phyloP scores from a whole-genome alignment of 2,888 invertebrate species.

The Scaptomyza polygonia region DNA sequence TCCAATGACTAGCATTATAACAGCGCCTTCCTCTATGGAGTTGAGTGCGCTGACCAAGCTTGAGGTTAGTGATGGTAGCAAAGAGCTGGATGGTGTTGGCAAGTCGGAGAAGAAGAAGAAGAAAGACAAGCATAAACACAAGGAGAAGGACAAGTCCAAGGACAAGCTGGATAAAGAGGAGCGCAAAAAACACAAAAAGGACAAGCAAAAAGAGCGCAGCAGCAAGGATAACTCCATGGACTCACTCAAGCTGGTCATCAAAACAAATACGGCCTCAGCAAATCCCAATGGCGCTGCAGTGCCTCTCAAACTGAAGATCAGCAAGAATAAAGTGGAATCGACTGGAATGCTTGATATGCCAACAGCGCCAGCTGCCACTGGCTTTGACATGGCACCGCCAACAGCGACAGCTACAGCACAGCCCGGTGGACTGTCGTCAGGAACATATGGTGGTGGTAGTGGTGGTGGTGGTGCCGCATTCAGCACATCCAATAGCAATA shows the following conservation, averaged over 20 bases:
- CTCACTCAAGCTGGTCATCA: slow-evolving; percentile 89
- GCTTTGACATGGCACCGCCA: slow-evolving; percentile 39
- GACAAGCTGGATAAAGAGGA: slow-evolving; percentile 89
- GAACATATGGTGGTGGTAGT: slow-evolving; percentile 6
- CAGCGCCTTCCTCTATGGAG: slow-evolving; percentile 37
- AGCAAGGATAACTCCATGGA: slow-evolving; percentile 61
- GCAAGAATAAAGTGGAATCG: slow-evolving; percentile 89
- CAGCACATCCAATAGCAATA: slow-evolving; percentile 28
- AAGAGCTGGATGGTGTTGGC: slow-evolving; percentile 53
- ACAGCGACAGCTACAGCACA: slow-evolving; percentile 9
- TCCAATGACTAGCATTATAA: slow-evolving; percentile 11
- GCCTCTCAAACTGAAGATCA: slow-evolving; percentile 91
- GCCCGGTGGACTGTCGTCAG: neutral
- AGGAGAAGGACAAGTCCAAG: slow-evolving; percentile 88
- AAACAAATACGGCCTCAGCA: slow-evolving; percentile 88
- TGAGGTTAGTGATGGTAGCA: slow-evolving; percentile 30
- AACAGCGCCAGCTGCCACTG: slow-evolving; percentile 12
- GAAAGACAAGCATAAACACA: slow-evolving; percentile 91
- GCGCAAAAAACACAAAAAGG: slow-evolving; percentile 90
- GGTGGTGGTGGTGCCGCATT: slow-evolving; percentile 10
- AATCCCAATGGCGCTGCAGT: slow-evolving; percentile 57
- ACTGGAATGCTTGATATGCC: slow-evolving; percentile 49
- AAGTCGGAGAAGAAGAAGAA: slow-evolving; percentile 87
- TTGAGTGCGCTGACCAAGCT: slow-evolving; percentile 58
- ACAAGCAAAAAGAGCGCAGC: slow-evolving; percentile 84